Conservation (phyloP, 2,888 invertebrate species). For the Microctonus hyperodae region DNA sequence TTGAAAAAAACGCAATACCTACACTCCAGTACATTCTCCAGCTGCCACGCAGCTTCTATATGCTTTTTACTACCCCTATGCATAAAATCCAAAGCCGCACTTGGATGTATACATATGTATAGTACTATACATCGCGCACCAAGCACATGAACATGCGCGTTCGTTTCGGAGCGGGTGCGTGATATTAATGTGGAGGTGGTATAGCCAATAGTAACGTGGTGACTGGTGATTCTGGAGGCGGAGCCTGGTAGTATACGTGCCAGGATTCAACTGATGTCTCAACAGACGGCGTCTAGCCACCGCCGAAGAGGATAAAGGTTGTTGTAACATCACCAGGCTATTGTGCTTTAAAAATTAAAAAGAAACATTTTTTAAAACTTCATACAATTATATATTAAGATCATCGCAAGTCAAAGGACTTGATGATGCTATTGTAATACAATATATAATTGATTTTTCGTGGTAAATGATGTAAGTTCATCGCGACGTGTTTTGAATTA, state of each 20-base stretch:
- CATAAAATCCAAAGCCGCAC: neutral
- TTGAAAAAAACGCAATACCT: neutral
- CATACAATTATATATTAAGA: neutral
- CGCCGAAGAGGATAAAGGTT: slow-evolving; percentile 45
- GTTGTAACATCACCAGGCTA: neutral
- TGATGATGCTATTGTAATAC: neutral
- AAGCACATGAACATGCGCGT: neutral
- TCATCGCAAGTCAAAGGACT: neutral
- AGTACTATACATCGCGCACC: neutral
- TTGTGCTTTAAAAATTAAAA: neutral
- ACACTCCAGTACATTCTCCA: neutral
- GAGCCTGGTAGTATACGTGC: slow-evolving; percentile 51
- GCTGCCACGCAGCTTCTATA: neutral
- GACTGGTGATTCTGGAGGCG: slow-evolving; percentile 47
- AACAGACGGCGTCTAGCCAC: slow-evolving; percentile 60
- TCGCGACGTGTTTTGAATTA: slow-evolving; percentile 1
- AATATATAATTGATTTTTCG: neutral
- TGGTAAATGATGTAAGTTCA: slow-evolving; percentile 13
- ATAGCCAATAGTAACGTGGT: slow-evolving; percentile 39
- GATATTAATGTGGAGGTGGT: slow-evolving; percentile 40
- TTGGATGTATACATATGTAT: neutral
- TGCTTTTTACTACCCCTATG: neutral
- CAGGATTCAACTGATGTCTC: slow-evolving; percentile 37
- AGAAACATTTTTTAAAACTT: neutral
- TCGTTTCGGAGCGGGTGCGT: neutral